Evolutionary conservation across 2,888 invertebrate species (phyloP).

Genomic region (Leucozona laternaria): DNA sequence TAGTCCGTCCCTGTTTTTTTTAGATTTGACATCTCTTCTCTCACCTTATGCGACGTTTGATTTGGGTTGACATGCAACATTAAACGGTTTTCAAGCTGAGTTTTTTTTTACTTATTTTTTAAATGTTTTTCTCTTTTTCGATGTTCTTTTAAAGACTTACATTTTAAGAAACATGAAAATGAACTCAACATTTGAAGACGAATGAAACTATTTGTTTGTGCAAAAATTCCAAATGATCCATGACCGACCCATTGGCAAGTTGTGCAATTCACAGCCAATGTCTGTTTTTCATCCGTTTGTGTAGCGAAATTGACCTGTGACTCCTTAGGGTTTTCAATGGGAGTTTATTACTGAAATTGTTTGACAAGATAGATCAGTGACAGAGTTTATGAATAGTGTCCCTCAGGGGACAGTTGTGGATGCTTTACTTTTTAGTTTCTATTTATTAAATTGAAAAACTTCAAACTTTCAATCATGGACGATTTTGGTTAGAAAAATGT

Average conservation of each 20-base stretch:
- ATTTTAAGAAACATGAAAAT: background rate
- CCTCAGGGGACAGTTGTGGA: background rate
- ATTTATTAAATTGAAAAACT: too few species aligned
- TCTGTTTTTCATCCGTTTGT: background rate
- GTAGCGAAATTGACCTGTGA: background rate
- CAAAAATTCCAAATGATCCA: background rate
- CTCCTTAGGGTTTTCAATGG: too few species aligned
- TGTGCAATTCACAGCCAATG: background rate
- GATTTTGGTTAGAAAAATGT: too few species aligned
- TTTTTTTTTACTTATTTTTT: background rate
- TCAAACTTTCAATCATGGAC: too few species aligned
- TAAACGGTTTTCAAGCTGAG: slow-evolving; percentile 31
- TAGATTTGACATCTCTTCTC: background rate
- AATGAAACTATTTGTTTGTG: background rate
- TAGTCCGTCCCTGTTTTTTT: background rate
- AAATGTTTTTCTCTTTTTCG: background rate
- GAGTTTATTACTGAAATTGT: too few species aligned
- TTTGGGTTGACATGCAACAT: slow-evolving; percentile 24
- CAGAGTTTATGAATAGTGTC: background rate
- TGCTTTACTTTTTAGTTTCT: background rate
- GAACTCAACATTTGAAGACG: background rate
- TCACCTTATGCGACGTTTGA: background rate
- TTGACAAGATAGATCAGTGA: too few species aligned
- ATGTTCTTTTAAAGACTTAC: background rate
- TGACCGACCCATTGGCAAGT: slow-evolving; percentile 45